Evolutionary conservation across 35 echinoderm and acorn worm species (phyloP).

Genomic region (Holothuria glaberrima): DNA sequence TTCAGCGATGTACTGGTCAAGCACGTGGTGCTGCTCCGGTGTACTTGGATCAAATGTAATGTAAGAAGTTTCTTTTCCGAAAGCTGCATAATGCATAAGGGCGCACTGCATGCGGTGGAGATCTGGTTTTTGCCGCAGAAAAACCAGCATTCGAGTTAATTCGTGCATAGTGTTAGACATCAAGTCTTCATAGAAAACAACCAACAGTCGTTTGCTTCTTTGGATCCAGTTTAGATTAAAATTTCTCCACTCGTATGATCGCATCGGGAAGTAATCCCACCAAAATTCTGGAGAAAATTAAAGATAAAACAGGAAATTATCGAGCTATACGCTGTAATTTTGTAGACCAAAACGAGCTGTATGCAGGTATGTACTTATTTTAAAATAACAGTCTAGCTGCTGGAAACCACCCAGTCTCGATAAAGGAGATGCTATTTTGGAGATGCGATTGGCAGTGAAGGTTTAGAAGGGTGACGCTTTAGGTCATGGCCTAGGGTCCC

Average conservation of each 20-base stretch:
- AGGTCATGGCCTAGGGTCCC: too few species aligned
- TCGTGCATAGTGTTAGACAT: neutral
- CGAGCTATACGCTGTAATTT: too few species aligned
- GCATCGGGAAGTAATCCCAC: slow-evolving; percentile 43
- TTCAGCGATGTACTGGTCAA: slow-evolving; percentile 1
- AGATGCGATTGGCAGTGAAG: too few species aligned
- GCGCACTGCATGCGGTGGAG: slow-evolving; percentile 32
- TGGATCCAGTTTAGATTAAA: slow-evolving; percentile 8
- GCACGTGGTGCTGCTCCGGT: slow-evolving; percentile 1
- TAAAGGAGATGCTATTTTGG: too few species aligned
- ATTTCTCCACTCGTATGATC: slow-evolving; percentile 3
- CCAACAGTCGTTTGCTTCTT: slow-evolving; percentile 1
- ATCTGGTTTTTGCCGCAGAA: neutral
- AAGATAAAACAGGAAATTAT: neutral
- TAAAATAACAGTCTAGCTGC: too few species aligned
- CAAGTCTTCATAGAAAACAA: slow-evolving; percentile 23
- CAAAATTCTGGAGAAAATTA: slow-evolving; percentile 30
- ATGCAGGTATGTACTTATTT: too few species aligned
- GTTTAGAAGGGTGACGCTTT: too few species aligned
- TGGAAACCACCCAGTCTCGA: too few species aligned
- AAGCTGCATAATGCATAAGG: slow-evolving; percentile 12
- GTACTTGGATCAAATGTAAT: slow-evolving; percentile 2
- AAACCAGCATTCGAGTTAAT: neutral
- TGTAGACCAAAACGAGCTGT: too few species aligned
- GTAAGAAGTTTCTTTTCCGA: neutral